Evolutionary conservation across 1,140 invertebrate species (phyloP).

Genomic region (Ceratosolen fusciceps): DNA sequence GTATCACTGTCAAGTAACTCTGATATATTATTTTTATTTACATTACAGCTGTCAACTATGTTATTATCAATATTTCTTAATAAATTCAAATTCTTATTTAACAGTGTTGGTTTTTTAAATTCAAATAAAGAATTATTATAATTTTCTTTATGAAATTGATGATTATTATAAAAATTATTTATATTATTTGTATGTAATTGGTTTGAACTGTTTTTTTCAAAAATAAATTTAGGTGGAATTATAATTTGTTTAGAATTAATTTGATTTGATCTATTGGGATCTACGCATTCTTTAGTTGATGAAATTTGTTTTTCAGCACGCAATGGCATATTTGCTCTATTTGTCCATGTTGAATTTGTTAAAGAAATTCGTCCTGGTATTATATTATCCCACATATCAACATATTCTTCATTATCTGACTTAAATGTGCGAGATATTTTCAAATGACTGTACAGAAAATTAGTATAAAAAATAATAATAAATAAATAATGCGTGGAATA

Average conservation of each 20-base stretch:
- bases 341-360: background rate
- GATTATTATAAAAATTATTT: background rate
- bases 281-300: conserved; percentile 5
- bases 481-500: conserved; percentile 27
- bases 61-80: background rate
- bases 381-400: conserved; percentile 23
- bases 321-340: background rate
- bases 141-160: background rate
- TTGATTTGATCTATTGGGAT: background rate
- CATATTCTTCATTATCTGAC: background rate
- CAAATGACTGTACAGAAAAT: conserved; percentile 40
- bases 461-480: background rate
- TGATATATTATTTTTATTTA: background rate
- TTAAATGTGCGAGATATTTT: conserved; percentile 32
- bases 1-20: background rate
- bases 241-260: conserved; percentile 9
- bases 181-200: background rate
- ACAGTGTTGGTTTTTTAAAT: conserved; percentile 4
- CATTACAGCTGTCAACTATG: background rate
- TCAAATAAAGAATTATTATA: background rate
- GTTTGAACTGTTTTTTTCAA: background rate
- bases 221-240: conserved; percentile 24
- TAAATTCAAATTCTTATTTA: background rate
- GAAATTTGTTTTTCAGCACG: background rate
- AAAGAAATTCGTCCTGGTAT: background rate